Percentiles rank a stretch among this genome's conserved stretches.
Evolutionary conservation across 2,888 invertebrate species (phyloP).

Genomic region (Eilema griseolum): DNA sequence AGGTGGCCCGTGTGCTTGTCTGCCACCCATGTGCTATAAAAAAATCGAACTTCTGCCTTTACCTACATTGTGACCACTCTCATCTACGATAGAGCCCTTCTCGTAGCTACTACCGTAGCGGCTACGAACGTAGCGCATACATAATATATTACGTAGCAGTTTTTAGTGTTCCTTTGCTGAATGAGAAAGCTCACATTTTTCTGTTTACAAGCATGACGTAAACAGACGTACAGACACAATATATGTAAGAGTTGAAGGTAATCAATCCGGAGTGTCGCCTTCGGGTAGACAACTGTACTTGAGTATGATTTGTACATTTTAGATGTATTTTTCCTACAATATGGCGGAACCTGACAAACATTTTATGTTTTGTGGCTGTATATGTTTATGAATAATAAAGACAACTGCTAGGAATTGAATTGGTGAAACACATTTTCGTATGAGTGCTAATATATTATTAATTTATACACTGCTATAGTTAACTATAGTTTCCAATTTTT

Average conservation of each 20-base stretch:
- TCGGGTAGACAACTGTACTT: conserved; percentile 2
- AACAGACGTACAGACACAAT: neutral
- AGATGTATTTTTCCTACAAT: neutral
- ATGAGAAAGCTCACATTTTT: conserved; percentile 36
- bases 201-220: conserved; percentile 24
- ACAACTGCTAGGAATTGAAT: neutral
- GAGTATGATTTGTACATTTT: neutral
- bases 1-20: too few relatives aligned
- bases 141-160: conserved; percentile 46
- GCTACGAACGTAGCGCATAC: conserved; percentile 49
- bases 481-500: too few relatives aligned
- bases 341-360: neutral
- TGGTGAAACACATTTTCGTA: neutral
- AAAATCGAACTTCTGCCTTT: conserved; percentile 39
- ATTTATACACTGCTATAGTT: too few relatives aligned
- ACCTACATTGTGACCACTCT: conserved; percentile 30
- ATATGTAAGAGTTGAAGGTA: conserved; percentile 5
- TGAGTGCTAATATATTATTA: too few relatives aligned
- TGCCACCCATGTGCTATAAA: too few relatives aligned
- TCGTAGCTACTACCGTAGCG: conserved; percentile 45
- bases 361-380: too few relatives aligned
- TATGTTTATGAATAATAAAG: neutral
- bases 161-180: conserved; percentile 48
- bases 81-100: conserved; percentile 52
- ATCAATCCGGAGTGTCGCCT: conserved; percentile 12